These are phyloP conservation scores for Heliconius hewitsoni DNA, from an alignment of 1,140 invertebrate genomes.

Conservation along the genomic window DNA sequence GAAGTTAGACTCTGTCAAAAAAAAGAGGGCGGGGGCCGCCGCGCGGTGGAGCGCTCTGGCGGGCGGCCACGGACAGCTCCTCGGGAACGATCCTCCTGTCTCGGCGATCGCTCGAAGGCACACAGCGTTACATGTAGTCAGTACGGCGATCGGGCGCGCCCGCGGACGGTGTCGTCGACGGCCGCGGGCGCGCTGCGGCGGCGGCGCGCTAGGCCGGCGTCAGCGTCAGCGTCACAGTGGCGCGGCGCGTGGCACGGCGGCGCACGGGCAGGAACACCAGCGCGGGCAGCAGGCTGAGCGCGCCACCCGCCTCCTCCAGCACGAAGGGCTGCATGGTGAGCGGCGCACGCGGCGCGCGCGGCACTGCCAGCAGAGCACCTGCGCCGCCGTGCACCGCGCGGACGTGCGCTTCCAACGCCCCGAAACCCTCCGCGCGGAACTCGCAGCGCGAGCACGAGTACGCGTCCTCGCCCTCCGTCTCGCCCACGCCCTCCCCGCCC, in stretches of 20 bases:
- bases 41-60: conserved; percentile 64
- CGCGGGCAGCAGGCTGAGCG: conserved; percentile 89
- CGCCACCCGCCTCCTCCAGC: conserved; percentile 84
- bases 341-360: conserved; percentile 83
- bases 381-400: conserved; percentile 84
- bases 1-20: conserved; percentile 78
- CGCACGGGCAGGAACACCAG: conserved; percentile 95
- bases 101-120: conserved; percentile 80
- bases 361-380: conserved; percentile 85
- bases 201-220: conserved; percentile 88
- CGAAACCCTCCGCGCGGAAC: conserved; percentile 84
- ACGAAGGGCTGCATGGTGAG: conserved; percentile 94
- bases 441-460: conserved; percentile 86
- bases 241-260: conserved; percentile 88
- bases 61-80: conserved; percentile 68
- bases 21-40: conserved; percentile 62
- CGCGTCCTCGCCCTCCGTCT: conserved; percentile 53
- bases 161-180: conserved; percentile 56
- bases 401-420: conserved; percentile 85
- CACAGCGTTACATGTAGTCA: conserved; percentile 80
- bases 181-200: conserved; percentile 47
- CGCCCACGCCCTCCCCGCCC: conserved; percentile 48
- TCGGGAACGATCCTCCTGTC: conserved; percentile 64
- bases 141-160: conserved; percentile 64
- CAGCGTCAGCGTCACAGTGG: conserved; percentile 94